Evolutionary conservation across 2,888 invertebrate genomes (phyloP).

Genomic region (Empis stercorea): DNA sequence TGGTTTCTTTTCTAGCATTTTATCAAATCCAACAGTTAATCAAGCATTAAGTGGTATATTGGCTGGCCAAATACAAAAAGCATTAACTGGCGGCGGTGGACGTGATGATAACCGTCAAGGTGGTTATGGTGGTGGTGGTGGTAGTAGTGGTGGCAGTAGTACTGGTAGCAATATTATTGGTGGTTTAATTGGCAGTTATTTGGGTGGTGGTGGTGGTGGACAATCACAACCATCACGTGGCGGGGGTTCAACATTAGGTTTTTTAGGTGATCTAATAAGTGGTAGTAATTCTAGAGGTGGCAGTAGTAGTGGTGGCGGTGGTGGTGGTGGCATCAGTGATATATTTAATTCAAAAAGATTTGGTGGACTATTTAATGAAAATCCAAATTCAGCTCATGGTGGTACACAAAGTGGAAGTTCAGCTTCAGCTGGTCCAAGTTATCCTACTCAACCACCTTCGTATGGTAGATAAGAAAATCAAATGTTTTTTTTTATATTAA

Average conservation of each 20-base stretch:
- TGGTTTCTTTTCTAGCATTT: conserved; percentile 31
- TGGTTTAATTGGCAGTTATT: conserved; percentile 1
- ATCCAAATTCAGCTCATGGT: conserved; percentile 17
- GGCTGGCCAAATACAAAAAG: conserved; percentile 32
- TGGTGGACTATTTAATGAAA: conserved; percentile 34
- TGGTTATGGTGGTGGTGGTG: conserved; percentile 21
- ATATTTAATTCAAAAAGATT: conserved; percentile 29
- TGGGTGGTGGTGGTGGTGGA: conserved; percentile 14
- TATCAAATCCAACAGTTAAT: conserved; percentile 31
- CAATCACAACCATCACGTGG: conserved; percentile 3
- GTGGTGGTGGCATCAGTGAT: conserved; percentile 23
- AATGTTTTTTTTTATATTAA: background rate
- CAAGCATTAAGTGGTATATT: conserved; percentile 33
- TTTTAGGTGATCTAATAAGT: conserved; percentile 17
- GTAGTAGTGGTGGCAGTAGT: conserved; percentile 11
- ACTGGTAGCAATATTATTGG: conserved; percentile 21
- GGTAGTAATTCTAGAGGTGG: conserved; percentile 15
- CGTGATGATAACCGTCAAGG: conserved; percentile 8
- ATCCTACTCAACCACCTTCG: conserved; percentile 32
- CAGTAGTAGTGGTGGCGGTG: conserved; percentile 15
- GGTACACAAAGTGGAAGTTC: conserved; percentile 5
- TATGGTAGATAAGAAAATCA: background rate
- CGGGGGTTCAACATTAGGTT: conserved; percentile 19
- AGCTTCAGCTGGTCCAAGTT: conserved; percentile 14
- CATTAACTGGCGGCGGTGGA: conserved; percentile 28